A percentile compares a stretch with the other conserved stretches of the same genome.
phyloP scores from a whole-genome alignment of 92 coral and sea anemone species.

The Palythoa grandiflora region DNA sequence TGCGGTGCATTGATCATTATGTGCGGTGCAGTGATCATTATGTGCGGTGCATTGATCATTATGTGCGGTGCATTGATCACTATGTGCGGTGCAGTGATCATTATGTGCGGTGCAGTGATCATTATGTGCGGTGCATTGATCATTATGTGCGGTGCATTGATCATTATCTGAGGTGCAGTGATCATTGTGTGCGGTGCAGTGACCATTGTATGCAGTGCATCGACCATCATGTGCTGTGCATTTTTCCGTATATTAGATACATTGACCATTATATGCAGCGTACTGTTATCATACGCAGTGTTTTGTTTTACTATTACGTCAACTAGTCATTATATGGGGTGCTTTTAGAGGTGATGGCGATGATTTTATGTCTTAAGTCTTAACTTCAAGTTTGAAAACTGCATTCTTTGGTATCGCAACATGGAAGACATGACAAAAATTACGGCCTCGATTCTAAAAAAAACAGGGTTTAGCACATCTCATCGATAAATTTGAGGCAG shows the following conservation, averaged over 20 bases:
- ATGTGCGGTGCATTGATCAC: too few relatives aligned
- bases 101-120: too few relatives aligned
- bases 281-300: background rate
- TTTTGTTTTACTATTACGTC: background rate
- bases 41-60: too few relatives aligned
- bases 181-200: background rate
- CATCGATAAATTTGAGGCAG: conserved; percentile 17
- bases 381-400: background rate
- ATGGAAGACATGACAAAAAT: background rate
- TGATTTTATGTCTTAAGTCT: background rate
- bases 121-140: too few relatives aligned
- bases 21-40: too few relatives aligned
- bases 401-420: background rate
- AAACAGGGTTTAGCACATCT: background rate
- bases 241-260: background rate
- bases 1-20: too few relatives aligned
- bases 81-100: too few relatives aligned
- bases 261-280: conserved; percentile 9
- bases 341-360: too few relatives aligned
- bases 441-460: conserved; percentile 10
- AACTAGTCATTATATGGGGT: background rate
- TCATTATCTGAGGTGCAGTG: too few relatives aligned
- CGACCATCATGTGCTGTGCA: conserved; percentile 5
- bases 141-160: too few relatives aligned
- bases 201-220: background rate